Conservation (phyloP, 2,113 vertebrate genomes). For the Hypocryptadius cinnamomeus region DNA sequence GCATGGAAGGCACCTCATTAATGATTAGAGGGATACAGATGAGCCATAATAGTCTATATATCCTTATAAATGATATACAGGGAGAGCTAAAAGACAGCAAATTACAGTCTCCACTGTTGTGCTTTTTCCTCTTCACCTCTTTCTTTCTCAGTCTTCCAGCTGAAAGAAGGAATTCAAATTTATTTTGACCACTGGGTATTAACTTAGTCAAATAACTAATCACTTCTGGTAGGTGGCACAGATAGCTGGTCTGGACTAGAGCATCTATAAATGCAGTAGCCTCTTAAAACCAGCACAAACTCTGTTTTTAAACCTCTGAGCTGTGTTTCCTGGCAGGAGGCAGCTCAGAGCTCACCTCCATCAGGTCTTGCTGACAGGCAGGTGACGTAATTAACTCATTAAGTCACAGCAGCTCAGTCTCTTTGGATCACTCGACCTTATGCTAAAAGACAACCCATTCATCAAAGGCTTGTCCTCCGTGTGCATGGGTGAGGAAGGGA, state of each 20-base stretch:
- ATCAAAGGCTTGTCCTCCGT: not conserved
- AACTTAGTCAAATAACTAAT: slow-evolving; percentile 1
- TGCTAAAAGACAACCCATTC: not conserved
- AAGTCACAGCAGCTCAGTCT: not conserved
- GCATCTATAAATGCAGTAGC: not conserved
- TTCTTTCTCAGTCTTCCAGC: slow-evolving; percentile 21
- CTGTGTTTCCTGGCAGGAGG: not conserved
- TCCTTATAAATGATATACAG: slow-evolving; percentile 65
- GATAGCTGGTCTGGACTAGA: not conserved
- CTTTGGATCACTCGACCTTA: slow-evolving; percentile 6
- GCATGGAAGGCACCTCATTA: slow-evolving; percentile 69
- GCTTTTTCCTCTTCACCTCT: not conserved
- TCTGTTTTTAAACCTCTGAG: not conserved
- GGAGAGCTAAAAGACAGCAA: slow-evolving; percentile 51
- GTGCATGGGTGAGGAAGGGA: not conserved
- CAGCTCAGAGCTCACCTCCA: not conserved
- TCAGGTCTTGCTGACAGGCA: not conserved
- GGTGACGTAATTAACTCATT: not conserved
- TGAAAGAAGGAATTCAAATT: slow-evolving; percentile 38
- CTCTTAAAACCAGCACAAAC: not conserved
- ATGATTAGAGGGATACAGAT: slow-evolving; percentile 63
- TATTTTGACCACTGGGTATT: slow-evolving; percentile 34
- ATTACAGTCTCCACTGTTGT: slow-evolving; percentile 13
- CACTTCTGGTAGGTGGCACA: not conserved
- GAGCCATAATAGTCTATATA: slow-evolving; percentile 41